phyloP scores from a whole-genome alignment of 2,113 vertebrate genomes.

The Vulpes ferrilata region DNA sequence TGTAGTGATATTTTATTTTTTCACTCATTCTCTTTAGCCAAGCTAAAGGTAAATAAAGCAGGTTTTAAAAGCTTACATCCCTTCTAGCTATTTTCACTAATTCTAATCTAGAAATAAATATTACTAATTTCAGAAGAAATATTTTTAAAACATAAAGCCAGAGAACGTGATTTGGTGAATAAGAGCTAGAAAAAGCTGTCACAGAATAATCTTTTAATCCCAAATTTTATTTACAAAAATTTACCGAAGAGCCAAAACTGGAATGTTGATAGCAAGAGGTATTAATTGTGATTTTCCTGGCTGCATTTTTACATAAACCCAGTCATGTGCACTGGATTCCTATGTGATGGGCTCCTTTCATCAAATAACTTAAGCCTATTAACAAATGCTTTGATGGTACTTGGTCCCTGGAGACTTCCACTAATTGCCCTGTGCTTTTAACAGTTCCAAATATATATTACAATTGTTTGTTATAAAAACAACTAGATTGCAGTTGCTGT shows the following conservation, averaged over 20 bases:
- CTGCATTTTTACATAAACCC: slow-evolving; percentile 53
- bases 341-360: slow-evolving; percentile 53
- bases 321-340: slow-evolving; percentile 32
- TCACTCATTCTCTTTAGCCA: neutral
- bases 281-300: slow-evolving; percentile 56
- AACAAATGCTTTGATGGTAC: slow-evolving; percentile 73
- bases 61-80: neutral
- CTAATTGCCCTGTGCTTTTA: slow-evolving; percentile 76
- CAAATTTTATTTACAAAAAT: slow-evolving; percentile 61
- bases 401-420: slow-evolving; percentile 70
- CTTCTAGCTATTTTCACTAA: slow-evolving; percentile 8
- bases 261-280: slow-evolving; percentile 5
- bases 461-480: slow-evolving; percentile 72
- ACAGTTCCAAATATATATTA: slow-evolving; percentile 69
- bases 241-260: slow-evolving; percentile 38
- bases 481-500: slow-evolving; percentile 44
- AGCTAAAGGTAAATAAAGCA: neutral
- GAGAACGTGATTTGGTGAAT: neutral
- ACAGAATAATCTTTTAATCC: slow-evolving; percentile 54
- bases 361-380: slow-evolving; percentile 75
- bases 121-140: slow-evolving; percentile 45
- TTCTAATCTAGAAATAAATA: slow-evolving; percentile 56
- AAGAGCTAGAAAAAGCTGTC: slow-evolving; percentile 33
- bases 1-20: neutral
- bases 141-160: slow-evolving; percentile 36